phyloP scores from a whole-genome alignment of 2,888 invertebrate species.

The Caenorhabditis drosophilae region DNA sequence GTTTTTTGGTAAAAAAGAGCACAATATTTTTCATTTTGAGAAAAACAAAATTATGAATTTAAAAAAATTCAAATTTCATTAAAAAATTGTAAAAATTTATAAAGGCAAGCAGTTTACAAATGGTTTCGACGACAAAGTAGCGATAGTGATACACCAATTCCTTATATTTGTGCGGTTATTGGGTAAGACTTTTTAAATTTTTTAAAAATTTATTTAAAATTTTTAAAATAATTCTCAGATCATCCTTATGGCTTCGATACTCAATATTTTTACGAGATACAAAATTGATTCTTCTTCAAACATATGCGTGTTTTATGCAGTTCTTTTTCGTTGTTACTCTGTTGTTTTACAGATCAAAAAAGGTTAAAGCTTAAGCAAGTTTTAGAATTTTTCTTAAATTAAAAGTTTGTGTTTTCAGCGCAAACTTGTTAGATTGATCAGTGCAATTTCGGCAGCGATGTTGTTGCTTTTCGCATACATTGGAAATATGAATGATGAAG shows the following conservation, averaged over 20 bases:
- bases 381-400: neutral
- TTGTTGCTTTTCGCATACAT: slow-evolving; percentile 56
- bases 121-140: slow-evolving; percentile 62
- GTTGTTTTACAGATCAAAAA: slow-evolving; percentile 61
- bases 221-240: slow-evolving; percentile 34
- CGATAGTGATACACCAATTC: slow-evolving; percentile 63
- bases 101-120: slow-evolving; percentile 67
- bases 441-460: slow-evolving; percentile 38
- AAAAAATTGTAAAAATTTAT: neutral
- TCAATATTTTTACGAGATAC: slow-evolving; percentile 64
- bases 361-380: too few relatives aligned
- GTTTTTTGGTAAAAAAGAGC: too few relatives aligned
- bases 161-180: slow-evolving; percentile 63
- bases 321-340: slow-evolving; percentile 58
- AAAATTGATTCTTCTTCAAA: slow-evolving; percentile 60
- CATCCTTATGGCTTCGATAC: slow-evolving; percentile 64
- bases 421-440: slow-evolving; percentile 50
- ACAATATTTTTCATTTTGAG: too few relatives aligned
- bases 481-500: slow-evolving; percentile 50
- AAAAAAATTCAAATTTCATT: too few relatives aligned
- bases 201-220: slow-evolving; percentile 3
- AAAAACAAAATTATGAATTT: too few relatives aligned
- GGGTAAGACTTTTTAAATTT: slow-evolving; percentile 37
- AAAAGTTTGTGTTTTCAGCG: slow-evolving; percentile 36
- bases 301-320: slow-evolving; percentile 65